These are phyloP conservation scores for Iguana delicatissima DNA, from an alignment of 2,797 vertebrate genomes.

Conservation along the genomic window DNA sequence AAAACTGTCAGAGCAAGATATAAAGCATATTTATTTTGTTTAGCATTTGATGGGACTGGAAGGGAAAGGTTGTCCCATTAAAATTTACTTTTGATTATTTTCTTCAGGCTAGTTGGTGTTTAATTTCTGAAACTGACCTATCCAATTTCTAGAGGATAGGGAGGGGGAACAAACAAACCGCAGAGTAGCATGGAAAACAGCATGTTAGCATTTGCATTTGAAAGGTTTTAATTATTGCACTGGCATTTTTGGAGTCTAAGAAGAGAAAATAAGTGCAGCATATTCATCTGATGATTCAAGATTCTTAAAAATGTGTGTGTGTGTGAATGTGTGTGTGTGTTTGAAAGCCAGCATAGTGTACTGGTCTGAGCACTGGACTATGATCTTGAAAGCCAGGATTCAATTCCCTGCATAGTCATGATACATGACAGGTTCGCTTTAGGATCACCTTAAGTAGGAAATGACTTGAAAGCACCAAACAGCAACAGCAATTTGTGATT, in stretches of 20 bases:
- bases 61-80: conserved; percentile 37
- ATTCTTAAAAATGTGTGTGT: neutral
- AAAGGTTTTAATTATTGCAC: neutral
- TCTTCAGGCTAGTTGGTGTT: conserved; percentile 21
- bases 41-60: conserved; percentile 33
- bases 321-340: no score
- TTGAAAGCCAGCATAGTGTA: no score
- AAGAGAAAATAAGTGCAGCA: neutral
- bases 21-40: conserved; percentile 49
- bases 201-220: conserved; percentile 17
- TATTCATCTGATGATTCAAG: neutral
- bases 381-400: no score
- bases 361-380: no score
- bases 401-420: no score
- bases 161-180: neutral
- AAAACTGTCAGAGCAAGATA: conserved; percentile 47
- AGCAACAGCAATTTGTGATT: neutral
- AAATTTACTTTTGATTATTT: conserved; percentile 35
- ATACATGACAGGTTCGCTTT: no score
- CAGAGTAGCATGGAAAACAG: neutral
- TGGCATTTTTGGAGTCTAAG: neutral
- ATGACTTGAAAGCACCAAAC: no score
- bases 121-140: conserved; percentile 20
- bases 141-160: neutral
- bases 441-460: no score